Evolutionary conservation across 1,140 invertebrate genomes (phyloP).

Genomic region (Grapholita molesta): DNA sequence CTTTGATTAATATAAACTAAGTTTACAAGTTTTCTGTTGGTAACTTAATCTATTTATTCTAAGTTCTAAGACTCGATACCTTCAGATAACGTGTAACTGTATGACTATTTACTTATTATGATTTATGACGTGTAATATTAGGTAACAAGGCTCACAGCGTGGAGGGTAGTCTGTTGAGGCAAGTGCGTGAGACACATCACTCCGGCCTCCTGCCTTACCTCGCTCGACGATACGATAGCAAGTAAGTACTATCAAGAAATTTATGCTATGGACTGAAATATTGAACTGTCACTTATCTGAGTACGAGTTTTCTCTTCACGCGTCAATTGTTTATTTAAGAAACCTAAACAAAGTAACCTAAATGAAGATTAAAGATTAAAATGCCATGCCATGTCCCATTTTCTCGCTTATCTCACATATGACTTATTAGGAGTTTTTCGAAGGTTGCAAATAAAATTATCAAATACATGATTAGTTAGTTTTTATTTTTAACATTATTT

Average conservation of each 20-base stretch:
- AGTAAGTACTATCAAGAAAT: constrained; percentile 25
- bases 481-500: not conserved
- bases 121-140: not conserved
- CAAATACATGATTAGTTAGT: not conserved
- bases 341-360: no score
- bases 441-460: no score
- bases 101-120: not conserved
- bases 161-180: constrained; percentile 37
- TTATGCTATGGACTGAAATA: no score
- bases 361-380: no score
- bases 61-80: no score
- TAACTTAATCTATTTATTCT: no score
- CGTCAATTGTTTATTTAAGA: no score
- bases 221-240: constrained; percentile 4
- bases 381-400: no score
- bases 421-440: no score
- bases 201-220: constrained; percentile 17
- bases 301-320: no score
- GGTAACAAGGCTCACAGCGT: constrained; percentile 20
- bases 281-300: no score
- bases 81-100: not conserved
- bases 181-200: constrained; percentile 49
- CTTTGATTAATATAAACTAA: not conserved
- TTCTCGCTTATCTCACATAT: no score
- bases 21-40: not conserved